phyloP scores from a whole-genome alignment of 2,888 invertebrate genomes.

The Cheilosia urbana region DNA sequence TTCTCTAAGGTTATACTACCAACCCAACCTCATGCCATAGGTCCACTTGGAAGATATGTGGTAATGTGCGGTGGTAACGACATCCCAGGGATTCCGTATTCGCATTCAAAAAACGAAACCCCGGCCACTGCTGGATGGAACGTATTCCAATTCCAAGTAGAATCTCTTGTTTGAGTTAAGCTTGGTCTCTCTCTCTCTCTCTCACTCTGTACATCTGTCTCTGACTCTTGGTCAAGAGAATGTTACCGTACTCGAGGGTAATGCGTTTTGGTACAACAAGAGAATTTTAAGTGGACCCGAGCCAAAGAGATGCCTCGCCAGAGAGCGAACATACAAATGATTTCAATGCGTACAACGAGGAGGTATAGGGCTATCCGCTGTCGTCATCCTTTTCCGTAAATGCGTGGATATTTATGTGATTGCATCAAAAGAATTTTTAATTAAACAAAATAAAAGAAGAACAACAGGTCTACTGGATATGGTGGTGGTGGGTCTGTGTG shows the following conservation, averaged over 20 bases:
- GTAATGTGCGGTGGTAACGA: conserved; percentile 70
- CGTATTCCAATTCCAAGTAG: conserved; percentile 58
- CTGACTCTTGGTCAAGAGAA: conserved; percentile 44
- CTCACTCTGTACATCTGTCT: conserved; percentile 9
- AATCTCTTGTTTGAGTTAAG: conserved; percentile 67
- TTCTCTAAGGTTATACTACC: conserved; percentile 51
- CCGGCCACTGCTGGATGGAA: conserved; percentile 44
- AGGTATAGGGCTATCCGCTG: conserved; percentile 21
- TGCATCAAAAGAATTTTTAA: conserved; percentile 69
- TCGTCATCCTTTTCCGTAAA: conserved; percentile 62
- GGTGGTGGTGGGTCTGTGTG: conserved; percentile 21
- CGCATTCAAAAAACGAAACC: conserved; percentile 54
- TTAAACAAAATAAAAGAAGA: conserved; percentile 61
- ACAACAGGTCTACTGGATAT: conserved; percentile 16
- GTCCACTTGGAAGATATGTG: conserved; percentile 65
- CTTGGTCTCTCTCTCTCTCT: background rate
- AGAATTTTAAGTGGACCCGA: conserved; percentile 69
- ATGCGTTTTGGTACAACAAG: conserved; percentile 61
- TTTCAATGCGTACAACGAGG: conserved; percentile 50
- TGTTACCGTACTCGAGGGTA: conserved; percentile 34
- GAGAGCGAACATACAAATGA: conserved; percentile 59
- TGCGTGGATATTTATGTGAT: conserved; percentile 69
- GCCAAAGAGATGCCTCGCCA: conserved; percentile 22
- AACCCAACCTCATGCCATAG: conserved; percentile 61
- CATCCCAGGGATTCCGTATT: conserved; percentile 73